Conservation (phyloP, 2,888 invertebrate genomes). For the Laothoe populi region DNA sequence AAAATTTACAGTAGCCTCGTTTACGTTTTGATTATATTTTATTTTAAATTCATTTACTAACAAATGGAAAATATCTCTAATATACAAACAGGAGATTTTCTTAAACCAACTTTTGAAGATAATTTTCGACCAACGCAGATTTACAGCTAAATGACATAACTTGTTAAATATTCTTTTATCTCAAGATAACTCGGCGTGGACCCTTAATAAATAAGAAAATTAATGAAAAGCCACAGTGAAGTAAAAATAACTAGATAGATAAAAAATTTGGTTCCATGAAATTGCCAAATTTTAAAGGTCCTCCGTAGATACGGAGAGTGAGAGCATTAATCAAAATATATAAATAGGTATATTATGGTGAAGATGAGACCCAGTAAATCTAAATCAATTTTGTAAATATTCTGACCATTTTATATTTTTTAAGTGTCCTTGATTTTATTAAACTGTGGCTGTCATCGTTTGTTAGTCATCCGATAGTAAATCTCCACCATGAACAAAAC, state of each 20-base stretch:
- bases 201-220: slow-evolving; percentile 6
- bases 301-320: slow-evolving; percentile 69
- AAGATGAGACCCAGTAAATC: background rate
- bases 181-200: slow-evolving; percentile 28
- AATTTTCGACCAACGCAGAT: background rate
- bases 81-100: background rate
- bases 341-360: background rate
- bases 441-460: too few species aligned
- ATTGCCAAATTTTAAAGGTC: slow-evolving; percentile 68
- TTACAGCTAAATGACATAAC: background rate
- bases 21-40: background rate
- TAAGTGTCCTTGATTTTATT: background rate
- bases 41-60: background rate
- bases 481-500: too few species aligned
- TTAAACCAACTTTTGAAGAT: background rate
- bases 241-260: slow-evolving; percentile 48
- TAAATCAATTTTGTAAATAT: background rate
- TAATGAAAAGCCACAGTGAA: slow-evolving; percentile 16
- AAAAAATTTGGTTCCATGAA: slow-evolving; percentile 48
- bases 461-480: too few species aligned
- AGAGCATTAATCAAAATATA: slow-evolving; percentile 79
- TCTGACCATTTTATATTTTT: background rate
- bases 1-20: too few species aligned
- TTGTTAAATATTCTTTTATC: slow-evolving; percentile 11
- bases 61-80: background rate